A percentile compares a stretch with the other conserved stretches of the same genome.
These are phyloP conservation scores for Melieria omissa DNA, from an alignment of 2,888 invertebrate genomes.

Conservation along the genomic window DNA sequence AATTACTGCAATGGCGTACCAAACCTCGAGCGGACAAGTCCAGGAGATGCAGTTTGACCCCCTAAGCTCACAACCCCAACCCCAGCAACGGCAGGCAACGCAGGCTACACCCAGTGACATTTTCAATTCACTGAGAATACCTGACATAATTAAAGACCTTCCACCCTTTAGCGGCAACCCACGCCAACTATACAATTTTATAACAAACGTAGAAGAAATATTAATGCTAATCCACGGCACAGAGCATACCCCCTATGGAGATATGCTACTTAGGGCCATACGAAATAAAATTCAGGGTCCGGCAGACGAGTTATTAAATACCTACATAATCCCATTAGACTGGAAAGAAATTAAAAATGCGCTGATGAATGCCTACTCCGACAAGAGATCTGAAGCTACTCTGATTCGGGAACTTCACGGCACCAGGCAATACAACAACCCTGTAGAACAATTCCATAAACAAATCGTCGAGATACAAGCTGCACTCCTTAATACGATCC, in stretches of 20 bases:
- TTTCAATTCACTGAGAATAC: too few relatives aligned
- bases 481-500: conserved; percentile 40
- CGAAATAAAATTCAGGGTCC: not conserved
- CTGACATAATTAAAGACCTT: too few relatives aligned
- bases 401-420: conserved; percentile 41
- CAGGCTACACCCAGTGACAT: too few relatives aligned
- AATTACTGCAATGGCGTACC: too few relatives aligned
- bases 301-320: not conserved
- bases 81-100: too few relatives aligned
- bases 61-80: too few relatives aligned
- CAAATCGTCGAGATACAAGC: conserved; percentile 44
- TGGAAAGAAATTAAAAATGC: not conserved
- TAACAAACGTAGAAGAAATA: too few relatives aligned
- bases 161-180: too few relatives aligned
- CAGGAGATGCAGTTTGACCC: too few relatives aligned
- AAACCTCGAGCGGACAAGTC: too few relatives aligned
- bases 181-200: too few relatives aligned
- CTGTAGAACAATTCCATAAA: conserved; percentile 42
- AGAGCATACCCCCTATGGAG: not conserved
- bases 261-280: not conserved
- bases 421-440: conserved; percentile 36
- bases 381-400: conserved; percentile 37
- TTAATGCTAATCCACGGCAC: too few relatives aligned
- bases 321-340: not conserved
- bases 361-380: conserved; percentile 28